These are phyloP conservation scores for Agelas oroides DNA, from an alignment of 37 sponge, comb jelly and placozoan genomes.

Conservation along the genomic window DNA sequence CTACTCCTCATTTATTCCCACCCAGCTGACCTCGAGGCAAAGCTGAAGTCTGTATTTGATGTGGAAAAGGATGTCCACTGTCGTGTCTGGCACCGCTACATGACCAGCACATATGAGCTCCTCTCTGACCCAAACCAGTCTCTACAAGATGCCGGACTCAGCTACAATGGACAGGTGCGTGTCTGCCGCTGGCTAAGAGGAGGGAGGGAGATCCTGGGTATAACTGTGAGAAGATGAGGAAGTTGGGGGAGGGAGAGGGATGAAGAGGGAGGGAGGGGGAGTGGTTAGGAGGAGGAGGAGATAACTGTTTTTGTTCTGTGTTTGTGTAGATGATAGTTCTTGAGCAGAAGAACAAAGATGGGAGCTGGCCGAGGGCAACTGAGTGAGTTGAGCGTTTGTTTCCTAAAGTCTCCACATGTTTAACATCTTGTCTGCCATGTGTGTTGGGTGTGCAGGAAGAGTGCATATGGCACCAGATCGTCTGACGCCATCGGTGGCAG, in stretches of 20 bases:
- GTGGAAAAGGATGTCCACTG: slow-evolving; percentile 52
- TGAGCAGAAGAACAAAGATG: slow-evolving; percentile 79
- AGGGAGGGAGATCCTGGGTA: not conserved
- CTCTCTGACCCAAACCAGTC: too few relatives aligned
- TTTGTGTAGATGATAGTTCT: slow-evolving; percentile 62
- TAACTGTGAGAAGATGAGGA: too few relatives aligned
- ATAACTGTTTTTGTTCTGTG: too few relatives aligned
- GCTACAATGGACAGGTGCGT: not conserved
- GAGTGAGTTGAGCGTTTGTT: slow-evolving; percentile 6
- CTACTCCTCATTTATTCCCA: too few relatives aligned
- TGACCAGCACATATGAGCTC: too few relatives aligned
- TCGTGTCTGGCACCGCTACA: slow-evolving; percentile 88
- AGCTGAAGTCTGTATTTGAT: slow-evolving; percentile 51
- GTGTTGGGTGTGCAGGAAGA: too few relatives aligned
- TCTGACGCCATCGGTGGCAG: not conserved
- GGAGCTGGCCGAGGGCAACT: slow-evolving; percentile 66
- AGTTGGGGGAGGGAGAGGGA: not conserved
- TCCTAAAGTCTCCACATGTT: too few relatives aligned
- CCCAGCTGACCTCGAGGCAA: slow-evolving; percentile 56
- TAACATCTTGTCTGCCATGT: too few relatives aligned
- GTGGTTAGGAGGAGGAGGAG: too few relatives aligned
- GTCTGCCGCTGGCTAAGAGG: not conserved
- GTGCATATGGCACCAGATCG: not conserved
- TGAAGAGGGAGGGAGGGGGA: not conserved
- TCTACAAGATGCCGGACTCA: not conserved